These are phyloP conservation scores for Mesaphorura yosii DNA, from an alignment of 1,140 invertebrate genomes.

Conservation along the genomic window DNA sequence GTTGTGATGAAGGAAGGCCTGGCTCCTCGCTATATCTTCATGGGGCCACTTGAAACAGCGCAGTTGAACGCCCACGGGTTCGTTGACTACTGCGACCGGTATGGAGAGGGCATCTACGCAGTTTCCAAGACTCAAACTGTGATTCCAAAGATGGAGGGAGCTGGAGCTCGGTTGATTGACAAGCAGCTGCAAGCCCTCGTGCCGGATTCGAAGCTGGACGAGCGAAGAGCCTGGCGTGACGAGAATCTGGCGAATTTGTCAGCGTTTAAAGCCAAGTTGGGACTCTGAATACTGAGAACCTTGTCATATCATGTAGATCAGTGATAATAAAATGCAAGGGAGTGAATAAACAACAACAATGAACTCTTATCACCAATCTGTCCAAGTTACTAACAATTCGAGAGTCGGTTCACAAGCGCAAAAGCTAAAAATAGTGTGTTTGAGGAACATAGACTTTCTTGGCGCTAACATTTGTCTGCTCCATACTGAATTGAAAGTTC, in stretches of 20 bases:
- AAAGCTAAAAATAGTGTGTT: too few species aligned
- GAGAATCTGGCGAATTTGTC: conserved; percentile 66
- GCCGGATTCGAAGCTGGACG: conserved; percentile 59
- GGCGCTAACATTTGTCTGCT: too few species aligned
- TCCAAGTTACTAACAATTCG: too few species aligned
- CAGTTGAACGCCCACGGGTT: conserved; percentile 88
- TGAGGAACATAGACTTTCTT: too few species aligned
- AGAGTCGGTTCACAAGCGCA: too few species aligned
- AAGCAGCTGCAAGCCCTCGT: conserved; percentile 58
- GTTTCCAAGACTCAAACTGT: conserved; percentile 64
- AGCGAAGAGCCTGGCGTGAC: conserved; percentile 71
- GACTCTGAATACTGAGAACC: too few species aligned
- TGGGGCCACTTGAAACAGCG: conserved; percentile 84
- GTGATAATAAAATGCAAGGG: too few species aligned
- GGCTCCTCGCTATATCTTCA: conserved; percentile 86
- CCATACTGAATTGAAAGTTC: too few species aligned
- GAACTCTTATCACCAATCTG: too few species aligned
- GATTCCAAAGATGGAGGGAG: conserved; percentile 60
- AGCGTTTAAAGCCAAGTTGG: conserved; percentile 48
- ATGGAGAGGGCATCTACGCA: conserved; percentile 62
- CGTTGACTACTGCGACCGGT: conserved; percentile 57
- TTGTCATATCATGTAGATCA: too few species aligned
- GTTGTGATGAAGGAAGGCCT: conserved; percentile 88
- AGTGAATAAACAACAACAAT: too few species aligned
- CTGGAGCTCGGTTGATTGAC: conserved; percentile 34